phyloP scores from a whole-genome alignment of 1,140 invertebrate species.

The Cydia pomonella region DNA sequence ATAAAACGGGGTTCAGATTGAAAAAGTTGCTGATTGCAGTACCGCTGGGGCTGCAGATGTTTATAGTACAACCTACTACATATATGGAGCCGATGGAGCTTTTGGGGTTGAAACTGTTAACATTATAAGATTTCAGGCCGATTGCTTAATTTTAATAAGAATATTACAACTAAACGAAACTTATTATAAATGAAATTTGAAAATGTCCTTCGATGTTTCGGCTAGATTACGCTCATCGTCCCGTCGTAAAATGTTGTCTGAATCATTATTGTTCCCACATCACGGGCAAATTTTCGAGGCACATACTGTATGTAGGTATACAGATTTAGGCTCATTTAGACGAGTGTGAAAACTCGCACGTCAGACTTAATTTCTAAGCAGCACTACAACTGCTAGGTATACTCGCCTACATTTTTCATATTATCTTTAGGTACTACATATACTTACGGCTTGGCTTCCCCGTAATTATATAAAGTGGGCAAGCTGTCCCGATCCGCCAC shows the following conservation, averaged over 20 bases:
- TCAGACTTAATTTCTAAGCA: neutral
- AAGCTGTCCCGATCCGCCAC: constrained; percentile 10
- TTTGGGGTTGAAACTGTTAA: neutral
- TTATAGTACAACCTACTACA: neutral
- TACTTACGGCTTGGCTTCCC: neutral
- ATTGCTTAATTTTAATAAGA: neutral
- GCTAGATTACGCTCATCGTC: no score
- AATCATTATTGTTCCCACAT: neutral
- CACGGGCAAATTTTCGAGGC: neutral
- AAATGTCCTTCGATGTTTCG: neutral
- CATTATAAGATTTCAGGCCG: neutral
- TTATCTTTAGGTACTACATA: neutral
- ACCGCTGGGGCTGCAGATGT: neutral
- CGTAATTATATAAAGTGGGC: neutral
- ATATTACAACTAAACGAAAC: neutral
- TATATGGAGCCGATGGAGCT: neutral
- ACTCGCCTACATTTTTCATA: no score
- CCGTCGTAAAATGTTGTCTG: no score
- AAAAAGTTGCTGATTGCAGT: constrained; percentile 17
- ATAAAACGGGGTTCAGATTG: constrained; percentile 12
- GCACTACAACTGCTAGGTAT: neutral
- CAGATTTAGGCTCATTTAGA: neutral
- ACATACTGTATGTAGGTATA: no score
- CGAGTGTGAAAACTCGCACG: neutral
- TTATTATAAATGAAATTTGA: no score